Percentiles rank a stretch among this genome's conserved stretches.
phyloP scores from a whole-genome alignment of 2,888 invertebrate species.

The Acleris emargana region DNA sequence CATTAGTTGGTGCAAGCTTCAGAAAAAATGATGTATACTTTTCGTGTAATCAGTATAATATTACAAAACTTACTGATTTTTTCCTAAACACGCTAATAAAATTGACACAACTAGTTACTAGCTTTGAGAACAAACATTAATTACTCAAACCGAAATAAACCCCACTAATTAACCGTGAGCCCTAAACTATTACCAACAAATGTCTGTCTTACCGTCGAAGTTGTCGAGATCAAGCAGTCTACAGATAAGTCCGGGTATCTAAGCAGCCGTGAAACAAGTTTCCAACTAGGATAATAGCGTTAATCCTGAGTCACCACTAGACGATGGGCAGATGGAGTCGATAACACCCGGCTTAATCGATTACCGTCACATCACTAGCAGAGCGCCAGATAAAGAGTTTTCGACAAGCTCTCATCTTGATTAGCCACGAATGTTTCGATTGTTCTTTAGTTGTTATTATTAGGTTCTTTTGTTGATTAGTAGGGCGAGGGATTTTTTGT shows the following conservation, averaged over 20 bases:
- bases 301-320: constrained; percentile 67
- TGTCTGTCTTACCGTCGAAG: constrained; percentile 27
- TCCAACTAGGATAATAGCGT: constrained; percentile 64
- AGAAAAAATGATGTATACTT: no score
- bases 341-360: constrained; percentile 66
- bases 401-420: constrained; percentile 33
- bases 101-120: no score
- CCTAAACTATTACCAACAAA: constrained; percentile 23
- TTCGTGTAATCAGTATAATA: no score
- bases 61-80: no score
- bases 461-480: not conserved
- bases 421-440: constrained; percentile 17
- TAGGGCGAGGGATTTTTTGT: no score
- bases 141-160: not conserved
- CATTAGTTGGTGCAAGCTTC: no score
- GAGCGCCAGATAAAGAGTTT: constrained; percentile 31
- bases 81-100: no score
- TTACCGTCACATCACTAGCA: constrained; percentile 46
- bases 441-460: not conserved
- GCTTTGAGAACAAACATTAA: not conserved
- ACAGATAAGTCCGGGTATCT: constrained; percentile 43
- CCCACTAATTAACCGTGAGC: not conserved
- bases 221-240: constrained; percentile 29
- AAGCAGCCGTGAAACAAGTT: constrained; percentile 65
- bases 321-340: constrained; percentile 58